Evolutionary conservation across 92 coral and sea anemone species (phyloP).

Genomic region (Epizoanthus scotinus): DNA sequence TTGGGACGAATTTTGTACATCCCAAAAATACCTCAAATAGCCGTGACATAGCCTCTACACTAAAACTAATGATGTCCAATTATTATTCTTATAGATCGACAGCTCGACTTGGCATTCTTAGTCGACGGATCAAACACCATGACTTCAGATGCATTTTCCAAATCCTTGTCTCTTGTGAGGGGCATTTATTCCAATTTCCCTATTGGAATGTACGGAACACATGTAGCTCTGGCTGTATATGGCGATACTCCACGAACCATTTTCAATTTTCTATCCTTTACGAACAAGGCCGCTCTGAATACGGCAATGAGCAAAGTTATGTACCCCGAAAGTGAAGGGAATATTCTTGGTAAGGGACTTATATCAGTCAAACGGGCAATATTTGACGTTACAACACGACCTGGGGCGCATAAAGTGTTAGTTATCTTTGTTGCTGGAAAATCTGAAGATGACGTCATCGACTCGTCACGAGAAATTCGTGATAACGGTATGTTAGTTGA

Average conservation of each 20-base stretch:
- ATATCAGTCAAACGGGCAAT: constrained; percentile 45
- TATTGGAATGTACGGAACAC: constrained; percentile 71
- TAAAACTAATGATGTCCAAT: too few relatives aligned
- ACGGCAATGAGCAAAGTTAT: constrained; percentile 35
- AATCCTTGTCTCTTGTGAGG: constrained; percentile 58
- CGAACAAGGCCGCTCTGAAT: constrained; percentile 45
- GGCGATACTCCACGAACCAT: constrained; percentile 51
- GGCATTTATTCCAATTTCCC: constrained; percentile 82
- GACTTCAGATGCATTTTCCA: constrained; percentile 54
- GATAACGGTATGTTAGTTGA: constrained; percentile 62
- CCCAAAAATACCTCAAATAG: too few relatives aligned
- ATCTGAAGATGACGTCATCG: constrained; percentile 67
- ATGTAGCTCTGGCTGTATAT: constrained; percentile 73
- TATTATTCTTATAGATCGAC: constrained; percentile 41
- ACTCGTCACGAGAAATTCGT: constrained; percentile 72
- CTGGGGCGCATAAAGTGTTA: constrained; percentile 79
- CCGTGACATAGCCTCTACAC: too few relatives aligned
- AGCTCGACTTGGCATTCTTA: constrained; percentile 82
- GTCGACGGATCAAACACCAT: constrained; percentile 74
- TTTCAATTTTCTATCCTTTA: constrained; percentile 59
- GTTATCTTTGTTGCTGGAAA: constrained; percentile 69
- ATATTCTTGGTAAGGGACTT: constrained; percentile 69
- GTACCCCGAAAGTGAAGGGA: constrained; percentile 38
- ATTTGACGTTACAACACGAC: constrained; percentile 81
- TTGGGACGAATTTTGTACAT: too few relatives aligned